Conservation (phyloP, 2,888 invertebrate species). For the Pseudanteris insignis region DNA sequence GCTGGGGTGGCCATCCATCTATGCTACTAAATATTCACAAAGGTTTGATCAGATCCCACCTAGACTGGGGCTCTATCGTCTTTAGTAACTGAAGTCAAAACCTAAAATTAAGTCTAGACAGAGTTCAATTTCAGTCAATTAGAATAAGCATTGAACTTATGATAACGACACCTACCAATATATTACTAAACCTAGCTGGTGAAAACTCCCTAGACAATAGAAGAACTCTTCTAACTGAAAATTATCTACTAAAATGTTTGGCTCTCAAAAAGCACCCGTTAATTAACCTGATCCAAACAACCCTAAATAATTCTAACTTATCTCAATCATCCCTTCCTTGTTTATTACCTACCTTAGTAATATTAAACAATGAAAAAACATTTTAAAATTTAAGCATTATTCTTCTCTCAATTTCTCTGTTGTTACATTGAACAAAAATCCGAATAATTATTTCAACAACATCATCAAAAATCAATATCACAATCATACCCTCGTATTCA, state of each 20-base stretch:
- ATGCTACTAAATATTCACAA: neutral
- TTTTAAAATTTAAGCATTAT: too few species aligned
- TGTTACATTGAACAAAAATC: too few species aligned
- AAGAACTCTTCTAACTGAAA: neutral
- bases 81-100: neutral
- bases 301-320: too few species aligned
- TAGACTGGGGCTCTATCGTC: conserved; percentile 1
- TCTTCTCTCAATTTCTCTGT: too few species aligned
- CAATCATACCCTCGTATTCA: too few species aligned
- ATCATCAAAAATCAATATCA: too few species aligned
- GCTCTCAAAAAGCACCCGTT: neutral
- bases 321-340: too few species aligned
- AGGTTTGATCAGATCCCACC: neutral
- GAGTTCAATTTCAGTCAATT: neutral
- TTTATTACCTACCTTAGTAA: too few species aligned
- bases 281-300: too few species aligned
- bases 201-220: neutral
- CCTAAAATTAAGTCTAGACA: neutral
- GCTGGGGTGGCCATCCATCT: neutral
- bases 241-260: neutral
- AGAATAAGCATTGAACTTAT: neutral
- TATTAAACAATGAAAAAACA: too few species aligned
- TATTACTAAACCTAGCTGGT: neutral
- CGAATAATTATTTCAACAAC: too few species aligned
- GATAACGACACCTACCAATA: neutral